Conservation (phyloP, 2,797 vertebrate species). For the Myiotriccus ornatus region DNA sequence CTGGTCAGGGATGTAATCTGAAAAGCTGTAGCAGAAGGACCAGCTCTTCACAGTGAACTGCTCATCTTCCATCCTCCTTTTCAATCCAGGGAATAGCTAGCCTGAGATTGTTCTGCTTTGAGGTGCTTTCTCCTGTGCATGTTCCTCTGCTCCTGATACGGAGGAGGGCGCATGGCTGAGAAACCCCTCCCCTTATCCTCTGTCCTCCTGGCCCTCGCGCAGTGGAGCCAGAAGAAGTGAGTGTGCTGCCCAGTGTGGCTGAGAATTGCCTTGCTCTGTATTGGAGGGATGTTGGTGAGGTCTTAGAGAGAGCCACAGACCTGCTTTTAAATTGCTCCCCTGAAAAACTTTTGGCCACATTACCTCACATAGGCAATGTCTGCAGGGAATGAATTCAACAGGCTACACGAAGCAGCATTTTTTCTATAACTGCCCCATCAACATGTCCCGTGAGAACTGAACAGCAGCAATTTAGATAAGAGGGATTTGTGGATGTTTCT, state of each 20-base stretch:
- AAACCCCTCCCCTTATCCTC: not conserved
- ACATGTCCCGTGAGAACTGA: not conserved
- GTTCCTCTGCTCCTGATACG: fast-evolving
- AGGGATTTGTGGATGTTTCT: not conserved
- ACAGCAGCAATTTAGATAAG: not conserved
- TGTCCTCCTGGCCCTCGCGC: not conserved
- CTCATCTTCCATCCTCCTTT: not conserved
- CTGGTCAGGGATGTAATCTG: not conserved
- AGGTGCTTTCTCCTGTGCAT: not conserved
- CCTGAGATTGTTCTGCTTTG: not conserved
- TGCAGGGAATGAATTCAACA: not conserved
- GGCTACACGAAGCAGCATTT: not conserved
- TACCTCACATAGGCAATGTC: not conserved
- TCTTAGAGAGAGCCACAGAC: not conserved
- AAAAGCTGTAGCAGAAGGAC: not conserved
- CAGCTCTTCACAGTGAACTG: not conserved
- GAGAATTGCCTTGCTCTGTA: not conserved
- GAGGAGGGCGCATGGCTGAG: not conserved
- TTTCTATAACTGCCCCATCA: not conserved
- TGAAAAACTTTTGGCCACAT: not conserved
- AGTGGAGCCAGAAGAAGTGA: not conserved
- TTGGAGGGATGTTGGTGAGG: not conserved
- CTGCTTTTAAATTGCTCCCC: not conserved
- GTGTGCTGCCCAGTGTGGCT: not conserved
- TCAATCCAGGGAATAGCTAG: not conserved